Evolutionary conservation across 2,888 invertebrate genomes (phyloP).

Genomic region (Tromatobia lineatoria): DNA sequence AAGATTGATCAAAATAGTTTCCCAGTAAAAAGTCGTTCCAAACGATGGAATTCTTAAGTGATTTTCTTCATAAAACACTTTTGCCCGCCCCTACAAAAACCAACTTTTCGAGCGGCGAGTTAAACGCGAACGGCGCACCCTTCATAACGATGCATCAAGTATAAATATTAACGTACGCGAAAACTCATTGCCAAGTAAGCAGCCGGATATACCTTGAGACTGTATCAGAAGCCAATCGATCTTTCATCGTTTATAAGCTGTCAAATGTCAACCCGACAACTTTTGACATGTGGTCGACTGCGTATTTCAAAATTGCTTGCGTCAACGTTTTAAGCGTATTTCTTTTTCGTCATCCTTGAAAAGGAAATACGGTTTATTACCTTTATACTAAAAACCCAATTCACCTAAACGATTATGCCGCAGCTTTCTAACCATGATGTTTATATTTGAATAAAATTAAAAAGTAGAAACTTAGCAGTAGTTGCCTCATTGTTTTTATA

Average conservation of each 20-base stretch:
- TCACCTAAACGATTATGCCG: not conserved
- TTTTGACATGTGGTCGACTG: not conserved
- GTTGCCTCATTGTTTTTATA: too few relatives aligned
- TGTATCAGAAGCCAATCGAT: conserved; percentile 6
- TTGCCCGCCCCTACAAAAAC: not conserved
- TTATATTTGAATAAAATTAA: too few relatives aligned
- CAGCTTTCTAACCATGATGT: too few relatives aligned
- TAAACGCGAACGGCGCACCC: not conserved
- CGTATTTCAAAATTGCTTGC: not conserved
- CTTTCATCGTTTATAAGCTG: not conserved
- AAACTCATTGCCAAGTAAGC: conserved; percentile 1
- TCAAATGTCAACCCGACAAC: not conserved
- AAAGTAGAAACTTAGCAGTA: too few relatives aligned
- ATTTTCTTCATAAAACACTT: not conserved
- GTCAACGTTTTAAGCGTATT: too few relatives aligned
- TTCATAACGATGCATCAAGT: conserved; percentile 2
- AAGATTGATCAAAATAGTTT: not conserved
- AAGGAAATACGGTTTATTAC: not conserved
- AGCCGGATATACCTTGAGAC: not conserved
- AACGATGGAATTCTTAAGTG: not conserved
- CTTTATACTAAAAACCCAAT: not conserved
- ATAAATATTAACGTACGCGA: conserved; percentile 4
- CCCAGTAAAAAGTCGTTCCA: not conserved
- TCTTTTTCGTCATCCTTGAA: not conserved
- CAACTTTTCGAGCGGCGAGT: not conserved